Base-by-base conservation (phyloP, 2,797 vertebrate species). In the Hozukius guyotensis region DNA sequence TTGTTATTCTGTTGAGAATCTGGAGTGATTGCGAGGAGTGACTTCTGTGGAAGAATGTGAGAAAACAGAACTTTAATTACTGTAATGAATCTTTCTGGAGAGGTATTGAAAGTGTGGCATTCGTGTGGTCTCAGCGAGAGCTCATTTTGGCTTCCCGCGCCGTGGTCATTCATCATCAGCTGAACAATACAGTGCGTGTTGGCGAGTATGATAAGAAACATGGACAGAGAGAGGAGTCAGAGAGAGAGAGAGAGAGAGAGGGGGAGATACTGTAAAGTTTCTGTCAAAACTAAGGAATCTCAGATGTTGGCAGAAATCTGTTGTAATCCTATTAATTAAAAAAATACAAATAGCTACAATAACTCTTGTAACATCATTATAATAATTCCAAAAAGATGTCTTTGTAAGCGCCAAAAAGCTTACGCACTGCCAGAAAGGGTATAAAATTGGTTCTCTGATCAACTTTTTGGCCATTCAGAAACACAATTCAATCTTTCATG, bases 51-150 rank as follows among this genome's bases (percentile, higher is more conserved):
- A 88, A 83, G 84, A 87, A 90, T 88, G 89, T 85, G 90, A 81
- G 88, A 91, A 93, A 93, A 87, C 82, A 87, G 57, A 88, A 88
- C 87, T 94, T 90, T 95, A 95, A 96, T 96, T 95, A 93, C 92
- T 82, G 92, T 95, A 95, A 96, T 95, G 91, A 95, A 96, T 96
- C 94, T 96, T 95, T 86, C 87, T 89, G 87, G 90, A 91, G 88
- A 94, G 92, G 91, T 85, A 91, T 82, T 94, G 92, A 92, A 90
- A 92, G 90, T 82, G 90, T 91, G 85, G 87, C 89, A 88, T 94
- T 91, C 66, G 88, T 91, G 92, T 92, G 92, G 93, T 94, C 92
- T 87, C 80, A 27, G 83, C 53, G 10, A 88, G 85, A 92, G 85
- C 86, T 91, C 87, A 92, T 92, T 92, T 89, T 91, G 90, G 90